phyloP scores from a whole-genome alignment of 2,797 vertebrate genomes.

The Rhodeus uyekii region DNA sequence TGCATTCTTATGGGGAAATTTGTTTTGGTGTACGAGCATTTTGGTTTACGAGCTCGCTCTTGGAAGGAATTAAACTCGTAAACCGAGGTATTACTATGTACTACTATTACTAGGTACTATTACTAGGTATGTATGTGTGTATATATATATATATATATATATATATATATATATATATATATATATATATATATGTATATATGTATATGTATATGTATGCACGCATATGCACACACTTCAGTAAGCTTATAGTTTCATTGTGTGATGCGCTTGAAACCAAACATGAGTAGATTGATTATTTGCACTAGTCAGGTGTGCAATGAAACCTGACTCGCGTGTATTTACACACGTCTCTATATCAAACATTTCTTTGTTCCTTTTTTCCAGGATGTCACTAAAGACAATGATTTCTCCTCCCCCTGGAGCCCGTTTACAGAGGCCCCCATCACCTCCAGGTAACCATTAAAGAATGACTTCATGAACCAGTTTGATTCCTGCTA shows the following conservation, averaged over 20 bases:
- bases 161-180: background rate
- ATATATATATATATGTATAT: background rate
- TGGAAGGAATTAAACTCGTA: no score
- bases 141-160: background rate
- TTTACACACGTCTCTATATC: background rate
- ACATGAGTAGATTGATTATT: background rate
- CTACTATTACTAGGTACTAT: no score
- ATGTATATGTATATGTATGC: background rate
- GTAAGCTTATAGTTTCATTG: background rate
- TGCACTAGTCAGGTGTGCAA: background rate
- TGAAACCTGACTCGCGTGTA: background rate
- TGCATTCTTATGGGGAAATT: no score
- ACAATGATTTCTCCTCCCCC: constrained; percentile 86
- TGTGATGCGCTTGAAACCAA: background rate
- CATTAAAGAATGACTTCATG: constrained; percentile 53
- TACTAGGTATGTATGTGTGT: background rate
- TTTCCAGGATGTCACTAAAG: constrained; percentile 86
- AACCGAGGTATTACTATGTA: no score
- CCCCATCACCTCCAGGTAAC: constrained; percentile 85
- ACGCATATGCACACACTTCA: background rate
- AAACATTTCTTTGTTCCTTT: constrained; percentile 7
- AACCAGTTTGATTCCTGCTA: background rate
- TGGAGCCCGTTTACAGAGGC: constrained; percentile 92
- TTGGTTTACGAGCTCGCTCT: no score
- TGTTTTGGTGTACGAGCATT: no score